Percentiles rank a stretch among this genome's conserved stretches.
Evolutionary conservation across 2,113 vertebrate species (phyloP).

Genomic region (Myrmophylax atrothorax): DNA sequence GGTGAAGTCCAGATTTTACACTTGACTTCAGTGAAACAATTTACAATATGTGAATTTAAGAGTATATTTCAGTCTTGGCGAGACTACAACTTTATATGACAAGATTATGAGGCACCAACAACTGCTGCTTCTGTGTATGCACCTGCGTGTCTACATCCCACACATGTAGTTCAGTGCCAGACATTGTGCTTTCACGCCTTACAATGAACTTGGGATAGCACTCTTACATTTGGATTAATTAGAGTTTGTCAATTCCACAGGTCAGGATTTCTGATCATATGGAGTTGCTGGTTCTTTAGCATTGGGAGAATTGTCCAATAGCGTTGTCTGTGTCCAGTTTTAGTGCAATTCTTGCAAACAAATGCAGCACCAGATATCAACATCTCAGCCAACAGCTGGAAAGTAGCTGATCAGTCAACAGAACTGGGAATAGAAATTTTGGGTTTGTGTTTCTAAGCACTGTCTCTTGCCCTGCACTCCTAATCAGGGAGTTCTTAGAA

Average conservation of each 20-base stretch:
- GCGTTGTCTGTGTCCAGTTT: not conserved
- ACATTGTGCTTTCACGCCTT: not conserved
- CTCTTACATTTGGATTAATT: not conserved
- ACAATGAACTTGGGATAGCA: not conserved
- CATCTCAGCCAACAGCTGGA: not conserved
- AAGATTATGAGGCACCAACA: not conserved
- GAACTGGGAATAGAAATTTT: not conserved
- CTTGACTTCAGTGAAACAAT: not conserved
- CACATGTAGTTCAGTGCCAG: not conserved
- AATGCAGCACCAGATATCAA: not conserved
- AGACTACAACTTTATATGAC: not conserved
- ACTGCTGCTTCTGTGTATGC: not conserved
- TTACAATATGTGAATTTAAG: not conserved
- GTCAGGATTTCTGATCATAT: not conserved
- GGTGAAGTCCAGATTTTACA: not conserved
- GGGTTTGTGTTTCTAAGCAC: not conserved
- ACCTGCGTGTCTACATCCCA: not conserved
- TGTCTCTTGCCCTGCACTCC: not conserved
- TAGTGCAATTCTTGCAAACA: not conserved
- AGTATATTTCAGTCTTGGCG: not conserved
- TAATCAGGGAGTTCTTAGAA: not conserved
- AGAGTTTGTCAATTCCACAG: not conserved
- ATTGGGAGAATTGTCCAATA: not conserved
- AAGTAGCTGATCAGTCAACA: not conserved
- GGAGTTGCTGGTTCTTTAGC: not conserved